Conservation (phyloP, 2,113 vertebrate genomes). For the Okapia johnstoni region DNA sequence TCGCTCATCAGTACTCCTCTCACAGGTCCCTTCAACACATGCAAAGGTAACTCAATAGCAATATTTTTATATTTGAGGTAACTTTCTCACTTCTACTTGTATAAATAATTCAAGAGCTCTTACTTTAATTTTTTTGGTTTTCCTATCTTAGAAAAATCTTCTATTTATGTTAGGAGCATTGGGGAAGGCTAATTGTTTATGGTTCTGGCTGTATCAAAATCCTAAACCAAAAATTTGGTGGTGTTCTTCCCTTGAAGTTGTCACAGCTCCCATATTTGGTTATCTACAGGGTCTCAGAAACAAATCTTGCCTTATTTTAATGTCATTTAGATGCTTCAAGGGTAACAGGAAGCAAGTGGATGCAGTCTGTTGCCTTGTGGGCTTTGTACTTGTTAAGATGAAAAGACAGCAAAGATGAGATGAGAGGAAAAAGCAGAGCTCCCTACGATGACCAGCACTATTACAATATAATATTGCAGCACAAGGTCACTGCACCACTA, state of each 20-base stretch:
- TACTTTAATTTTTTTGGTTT: background rate
- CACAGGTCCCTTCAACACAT: background rate
- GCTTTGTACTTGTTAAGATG: background rate
- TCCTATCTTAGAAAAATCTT: background rate
- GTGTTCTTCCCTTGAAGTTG: background rate
- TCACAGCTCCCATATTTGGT: background rate
- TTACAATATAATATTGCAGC: accelerated
- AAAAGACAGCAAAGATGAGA: background rate
- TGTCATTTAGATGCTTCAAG: background rate
- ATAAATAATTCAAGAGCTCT: background rate
- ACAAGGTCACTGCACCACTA: background rate
- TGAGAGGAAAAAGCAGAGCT: background rate
- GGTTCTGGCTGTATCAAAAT: background rate
- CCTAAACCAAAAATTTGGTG: background rate
- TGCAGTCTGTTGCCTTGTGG: background rate
- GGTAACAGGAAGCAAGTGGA: background rate
- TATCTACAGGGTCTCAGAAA: background rate
- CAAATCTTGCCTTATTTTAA: background rate
- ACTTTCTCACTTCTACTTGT: background rate
- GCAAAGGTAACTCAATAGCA: background rate
- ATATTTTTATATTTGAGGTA: background rate
- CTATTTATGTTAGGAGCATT: background rate
- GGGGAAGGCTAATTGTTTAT: background rate
- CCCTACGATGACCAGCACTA: background rate
- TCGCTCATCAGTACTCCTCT: background rate